A percentile compares a stretch with the other conserved stretches of the same genome.
phyloP scores from a whole-genome alignment of 2,888 invertebrate species.

The Baronia brevicornis region DNA sequence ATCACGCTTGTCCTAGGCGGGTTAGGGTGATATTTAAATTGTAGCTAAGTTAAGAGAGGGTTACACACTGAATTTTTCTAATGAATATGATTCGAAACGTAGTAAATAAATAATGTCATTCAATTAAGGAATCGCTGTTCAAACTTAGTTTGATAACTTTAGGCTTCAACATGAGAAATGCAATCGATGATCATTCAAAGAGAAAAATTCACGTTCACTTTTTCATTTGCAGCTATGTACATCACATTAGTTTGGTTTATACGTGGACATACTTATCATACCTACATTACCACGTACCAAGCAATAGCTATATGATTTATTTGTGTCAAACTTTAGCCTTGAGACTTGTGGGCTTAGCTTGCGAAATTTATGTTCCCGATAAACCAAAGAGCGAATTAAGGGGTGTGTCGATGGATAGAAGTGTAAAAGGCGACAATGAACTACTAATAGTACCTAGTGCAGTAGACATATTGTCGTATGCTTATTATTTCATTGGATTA shows the following conservation, averaged over 20 bases:
- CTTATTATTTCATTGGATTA: conserved; percentile 88
- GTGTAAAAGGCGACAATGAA: conserved; percentile 25
- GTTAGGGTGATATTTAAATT: too few species aligned
- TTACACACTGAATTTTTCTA: too few species aligned
- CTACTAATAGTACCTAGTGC: conserved; percentile 54
- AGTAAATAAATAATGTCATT: too few species aligned
- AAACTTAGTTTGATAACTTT: too few species aligned
- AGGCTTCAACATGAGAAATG: too few species aligned
- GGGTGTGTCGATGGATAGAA: too few species aligned
- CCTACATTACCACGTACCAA: conserved; percentile 80
- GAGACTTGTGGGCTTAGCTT: conserved; percentile 87
- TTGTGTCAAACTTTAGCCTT: conserved; percentile 88
- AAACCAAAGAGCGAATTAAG: conserved; percentile 25
- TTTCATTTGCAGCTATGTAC: conserved; percentile 78
- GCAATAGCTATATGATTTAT: conserved; percentile 82
- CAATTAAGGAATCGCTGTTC: too few species aligned
- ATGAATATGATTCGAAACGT: too few species aligned
- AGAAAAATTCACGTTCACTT: conserved; percentile 1
- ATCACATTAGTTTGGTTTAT: conserved; percentile 81
- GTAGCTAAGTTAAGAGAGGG: too few species aligned
- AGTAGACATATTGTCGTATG: conserved; percentile 83
- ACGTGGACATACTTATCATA: conserved; percentile 86
- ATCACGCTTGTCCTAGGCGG: too few species aligned
- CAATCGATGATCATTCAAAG: background rate
- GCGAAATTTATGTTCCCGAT: conserved; percentile 76